phyloP scores from a whole-genome alignment of 1,140 invertebrate genomes.

The Drosophila virilis region DNA sequence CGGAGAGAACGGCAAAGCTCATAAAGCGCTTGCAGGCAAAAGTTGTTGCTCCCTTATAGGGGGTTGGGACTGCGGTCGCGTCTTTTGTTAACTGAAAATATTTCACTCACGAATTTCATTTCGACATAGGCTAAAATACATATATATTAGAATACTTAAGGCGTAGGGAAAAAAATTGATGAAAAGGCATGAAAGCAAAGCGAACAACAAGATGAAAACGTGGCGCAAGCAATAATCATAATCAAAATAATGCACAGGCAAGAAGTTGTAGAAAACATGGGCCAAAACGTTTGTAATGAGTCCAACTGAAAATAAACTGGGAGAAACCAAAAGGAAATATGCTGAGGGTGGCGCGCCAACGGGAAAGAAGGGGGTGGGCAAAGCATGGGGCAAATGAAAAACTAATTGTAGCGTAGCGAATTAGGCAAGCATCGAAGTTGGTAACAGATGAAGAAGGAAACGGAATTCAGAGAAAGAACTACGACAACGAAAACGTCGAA shows the following conservation, averaged over 20 bases:
- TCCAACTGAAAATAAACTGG: constrained; percentile 78
- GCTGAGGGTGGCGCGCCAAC: neutral
- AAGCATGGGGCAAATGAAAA: constrained; percentile 75
- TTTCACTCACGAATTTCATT: constrained; percentile 81
- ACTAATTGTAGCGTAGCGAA: constrained; percentile 81
- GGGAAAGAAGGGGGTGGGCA: constrained; percentile 1
- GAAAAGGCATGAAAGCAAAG: constrained; percentile 9
- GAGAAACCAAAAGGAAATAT: constrained; percentile 12
- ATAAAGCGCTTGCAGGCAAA: constrained; percentile 46
- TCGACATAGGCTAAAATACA: constrained; percentile 46
- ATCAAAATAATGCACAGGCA: constrained; percentile 70
- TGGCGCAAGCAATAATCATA: constrained; percentile 76
- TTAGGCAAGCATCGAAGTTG: constrained; percentile 70
- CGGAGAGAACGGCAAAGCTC: constrained; percentile 35
- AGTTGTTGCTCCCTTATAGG: constrained; percentile 11
- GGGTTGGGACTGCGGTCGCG: neutral
- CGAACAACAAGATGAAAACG: constrained; percentile 51
- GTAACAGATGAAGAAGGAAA: constrained; percentile 35
- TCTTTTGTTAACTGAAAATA: constrained; percentile 50
- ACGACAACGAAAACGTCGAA: constrained; percentile 20
- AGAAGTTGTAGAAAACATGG: constrained; percentile 48
- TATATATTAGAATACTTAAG: constrained; percentile 73
- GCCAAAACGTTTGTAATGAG: constrained; percentile 76
- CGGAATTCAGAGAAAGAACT: constrained; percentile 41
- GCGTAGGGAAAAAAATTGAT: constrained; percentile 43